phyloP scores from a whole-genome alignment of 2,888 invertebrate species.

The Mythimna vitellina region DNA sequence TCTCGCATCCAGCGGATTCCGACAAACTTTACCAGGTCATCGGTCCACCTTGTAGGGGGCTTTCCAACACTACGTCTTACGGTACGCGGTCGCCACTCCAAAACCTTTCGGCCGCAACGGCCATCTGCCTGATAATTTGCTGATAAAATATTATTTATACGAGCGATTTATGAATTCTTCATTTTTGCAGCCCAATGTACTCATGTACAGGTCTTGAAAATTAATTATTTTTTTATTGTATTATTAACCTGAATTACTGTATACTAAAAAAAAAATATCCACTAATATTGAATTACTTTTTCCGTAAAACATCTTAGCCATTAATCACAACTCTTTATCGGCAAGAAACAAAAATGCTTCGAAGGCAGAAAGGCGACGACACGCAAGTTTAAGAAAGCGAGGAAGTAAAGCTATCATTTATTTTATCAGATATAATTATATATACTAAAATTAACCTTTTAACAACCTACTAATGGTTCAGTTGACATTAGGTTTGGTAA shows the following conservation, averaged over 20 bases:
- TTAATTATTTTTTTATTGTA: not conserved
- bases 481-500: not conserved
- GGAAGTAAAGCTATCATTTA: not conserved
- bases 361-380: constrained; percentile 32
- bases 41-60: no score
- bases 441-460: not conserved
- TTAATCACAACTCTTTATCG: constrained; percentile 56
- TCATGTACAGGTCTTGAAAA: not conserved
- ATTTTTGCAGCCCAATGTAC: no score
- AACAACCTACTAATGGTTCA: not conserved
- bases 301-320: constrained; percentile 8
- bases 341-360: constrained; percentile 41
- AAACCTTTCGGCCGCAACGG: no score
- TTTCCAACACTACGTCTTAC: no score
- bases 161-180: no score
- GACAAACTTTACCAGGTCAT: no score
- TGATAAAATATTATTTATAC: no score
- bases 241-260: not conserved
- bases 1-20: no score
- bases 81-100: no score
- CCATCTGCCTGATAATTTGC: no score
- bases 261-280: not conserved
- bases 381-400: constrained; percentile 17
- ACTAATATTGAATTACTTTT: not conserved
- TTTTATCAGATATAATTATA: constrained; percentile 1